phyloP scores from a whole-genome alignment of 2,113 vertebrate genomes.

The Calyptomena viridis region DNA sequence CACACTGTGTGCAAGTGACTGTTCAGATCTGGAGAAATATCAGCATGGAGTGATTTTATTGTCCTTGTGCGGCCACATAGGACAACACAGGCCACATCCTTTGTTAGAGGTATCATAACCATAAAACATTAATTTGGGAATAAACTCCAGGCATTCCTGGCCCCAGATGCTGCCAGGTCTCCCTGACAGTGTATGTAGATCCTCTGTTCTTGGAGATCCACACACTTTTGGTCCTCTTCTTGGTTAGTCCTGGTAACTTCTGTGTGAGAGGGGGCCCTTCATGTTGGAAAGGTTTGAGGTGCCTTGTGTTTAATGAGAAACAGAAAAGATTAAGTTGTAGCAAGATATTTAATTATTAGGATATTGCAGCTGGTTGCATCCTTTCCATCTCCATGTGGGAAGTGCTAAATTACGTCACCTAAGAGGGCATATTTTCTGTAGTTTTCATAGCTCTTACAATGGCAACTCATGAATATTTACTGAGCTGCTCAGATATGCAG shows the following conservation, averaged over 20 bases:
- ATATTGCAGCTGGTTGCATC: slow-evolving; percentile 13
- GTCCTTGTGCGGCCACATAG: no score
- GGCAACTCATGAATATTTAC: slow-evolving; percentile 76
- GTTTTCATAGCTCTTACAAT: slow-evolving; percentile 52
- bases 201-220: not conserved
- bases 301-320: slow-evolving; percentile 35
- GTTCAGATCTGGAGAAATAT: not conserved
- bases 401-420: slow-evolving; percentile 64
- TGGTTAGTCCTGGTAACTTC: not conserved
- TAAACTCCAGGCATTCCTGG: not conserved
- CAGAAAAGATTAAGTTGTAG: slow-evolving; percentile 16
- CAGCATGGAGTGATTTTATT: not conserved
- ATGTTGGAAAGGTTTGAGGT: not conserved
- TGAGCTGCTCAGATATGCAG: slow-evolving; percentile 65
- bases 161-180: not conserved
- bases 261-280: not conserved
- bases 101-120: not conserved
- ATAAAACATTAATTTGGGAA: not conserved
- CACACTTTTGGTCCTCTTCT: not conserved
- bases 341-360: slow-evolving; percentile 42
- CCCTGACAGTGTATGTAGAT: rapidly evolving
- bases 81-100: no score
- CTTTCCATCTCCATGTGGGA: slow-evolving; percentile 3
- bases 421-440: slow-evolving; percentile 48
- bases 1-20: not conserved